phyloP scores from a whole-genome alignment of 2,113 vertebrate genomes.

The Nothocercus julius region DNA sequence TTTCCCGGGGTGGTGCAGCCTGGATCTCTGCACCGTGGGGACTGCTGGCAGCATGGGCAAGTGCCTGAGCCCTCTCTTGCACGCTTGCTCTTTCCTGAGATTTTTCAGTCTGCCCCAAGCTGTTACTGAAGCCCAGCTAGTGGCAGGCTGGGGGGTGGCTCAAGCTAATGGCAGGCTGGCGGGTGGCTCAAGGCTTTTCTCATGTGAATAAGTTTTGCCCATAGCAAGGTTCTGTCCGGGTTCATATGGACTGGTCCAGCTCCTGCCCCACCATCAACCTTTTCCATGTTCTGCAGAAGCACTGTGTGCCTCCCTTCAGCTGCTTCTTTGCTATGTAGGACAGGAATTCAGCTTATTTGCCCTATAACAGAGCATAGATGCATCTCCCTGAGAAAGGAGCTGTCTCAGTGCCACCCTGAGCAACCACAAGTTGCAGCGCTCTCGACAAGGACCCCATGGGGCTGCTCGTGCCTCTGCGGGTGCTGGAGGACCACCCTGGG shows the following conservation, averaged over 20 bases:
- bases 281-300: neutral
- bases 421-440: neutral
- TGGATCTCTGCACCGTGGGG: too few relatives aligned
- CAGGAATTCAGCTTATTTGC: neutral
- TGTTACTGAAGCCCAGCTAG: neutral
- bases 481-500: too few relatives aligned
- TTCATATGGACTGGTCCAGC: neutral
- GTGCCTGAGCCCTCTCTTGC: neutral
- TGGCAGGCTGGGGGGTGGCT: neutral
- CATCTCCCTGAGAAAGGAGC: neutral
- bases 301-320: rapidly evolving
- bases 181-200: neutral
- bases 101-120: neutral
- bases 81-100: neutral
- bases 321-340: rapidly evolving
- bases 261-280: neutral
- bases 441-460: neutral
- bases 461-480: neutral
- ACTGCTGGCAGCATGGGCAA: neutral
- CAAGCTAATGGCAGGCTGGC: neutral
- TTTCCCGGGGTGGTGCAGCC: too few relatives aligned
- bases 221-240: neutral
- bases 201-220: neutral
- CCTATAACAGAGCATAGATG: neutral
- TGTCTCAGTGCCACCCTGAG: neutral